Evolutionary conservation across 2,797 vertebrate species (phyloP), one percentile per base, ranked within the genome.

Genomic region (Pterois miles): DNA sequence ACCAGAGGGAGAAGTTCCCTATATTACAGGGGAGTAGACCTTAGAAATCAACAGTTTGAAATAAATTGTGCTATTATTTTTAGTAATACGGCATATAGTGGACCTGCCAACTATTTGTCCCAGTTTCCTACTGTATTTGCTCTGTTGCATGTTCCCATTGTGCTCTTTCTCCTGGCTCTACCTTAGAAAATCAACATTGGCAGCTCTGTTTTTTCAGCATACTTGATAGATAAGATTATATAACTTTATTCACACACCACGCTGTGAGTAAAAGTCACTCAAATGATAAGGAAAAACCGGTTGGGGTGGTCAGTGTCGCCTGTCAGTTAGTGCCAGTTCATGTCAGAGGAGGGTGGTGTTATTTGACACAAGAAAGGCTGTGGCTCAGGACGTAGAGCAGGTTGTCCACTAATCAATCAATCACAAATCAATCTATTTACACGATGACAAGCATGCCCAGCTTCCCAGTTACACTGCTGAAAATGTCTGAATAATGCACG

Each of bases 141-240:
- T 31, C 71, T 25, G 1, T 16, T 59, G 22, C n/a, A 5, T 27
- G 12, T 16, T 65, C 72, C 53, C n/a, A 14, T 14, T 36, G 36
- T 38, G 10, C 27, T 63, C 43, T 52, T 25, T 58, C 46, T 68
- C 38, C 8, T 74, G 66, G 12, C 53, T 75, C 13, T 48, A 18
- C 31, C 57, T 75, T 63, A 23, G 43, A 34, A 62, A 48, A 65
- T 34, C 71, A 60, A 43, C 50, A 52, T 4, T 40, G 48, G 40
- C 68, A 73, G 68, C 29, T 34, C 67, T 75, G 34, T 71, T 68
- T 48, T 54, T 59, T 64, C 8, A 22, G 0, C 38, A 20, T 50
- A 52, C 43, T 22, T 14, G 10, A 33, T 34, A 38, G 62, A 56
- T 59, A 46, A 80, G 56, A 70, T 77, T 29, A 56, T 68, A 64